Percentiles rank a stretch among this genome's conserved stretches.
Conservation (phyloP, 1,140 invertebrate genomes). For the Brachionus rotundiformis region DNA sequence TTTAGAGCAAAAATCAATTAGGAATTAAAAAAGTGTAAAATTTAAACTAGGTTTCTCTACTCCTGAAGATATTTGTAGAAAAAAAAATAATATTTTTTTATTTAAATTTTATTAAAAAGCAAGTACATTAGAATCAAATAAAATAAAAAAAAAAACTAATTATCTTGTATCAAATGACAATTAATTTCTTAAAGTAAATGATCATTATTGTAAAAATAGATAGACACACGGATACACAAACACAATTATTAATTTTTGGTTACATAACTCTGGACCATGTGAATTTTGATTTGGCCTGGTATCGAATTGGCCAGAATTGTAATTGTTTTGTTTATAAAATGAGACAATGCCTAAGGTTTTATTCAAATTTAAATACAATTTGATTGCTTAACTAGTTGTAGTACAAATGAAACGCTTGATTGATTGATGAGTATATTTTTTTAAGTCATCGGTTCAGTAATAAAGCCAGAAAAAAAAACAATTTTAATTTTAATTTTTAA, state of each 20-base stretch:
- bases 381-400: slow-evolving; percentile 7
- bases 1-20: neutral
- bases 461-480: slow-evolving; percentile 15
- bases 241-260: neutral
- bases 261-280: neutral
- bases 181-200: neutral
- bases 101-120: neutral
- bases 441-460: slow-evolving; percentile 2
- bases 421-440: neutral
- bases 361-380: slow-evolving; percentile 18
- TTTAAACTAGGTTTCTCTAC: neutral
- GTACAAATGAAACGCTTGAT: neutral
- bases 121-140: slow-evolving; percentile 10
- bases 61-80: neutral
- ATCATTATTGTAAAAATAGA: neutral
- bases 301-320: neutral
- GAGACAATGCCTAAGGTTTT: neutral
- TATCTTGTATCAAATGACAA: slow-evolving; percentile 19
- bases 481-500: slow-evolving; percentile 20
- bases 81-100: neutral
- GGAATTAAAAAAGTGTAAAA: neutral
- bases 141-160: slow-evolving; percentile 12
- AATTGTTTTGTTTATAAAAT: slow-evolving; percentile 8
- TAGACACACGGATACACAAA: neutral
- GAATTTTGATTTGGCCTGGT: neutral